phyloP scores from a whole-genome alignment of 2,888 invertebrate genomes.

The Heliconius charithonia region DNA sequence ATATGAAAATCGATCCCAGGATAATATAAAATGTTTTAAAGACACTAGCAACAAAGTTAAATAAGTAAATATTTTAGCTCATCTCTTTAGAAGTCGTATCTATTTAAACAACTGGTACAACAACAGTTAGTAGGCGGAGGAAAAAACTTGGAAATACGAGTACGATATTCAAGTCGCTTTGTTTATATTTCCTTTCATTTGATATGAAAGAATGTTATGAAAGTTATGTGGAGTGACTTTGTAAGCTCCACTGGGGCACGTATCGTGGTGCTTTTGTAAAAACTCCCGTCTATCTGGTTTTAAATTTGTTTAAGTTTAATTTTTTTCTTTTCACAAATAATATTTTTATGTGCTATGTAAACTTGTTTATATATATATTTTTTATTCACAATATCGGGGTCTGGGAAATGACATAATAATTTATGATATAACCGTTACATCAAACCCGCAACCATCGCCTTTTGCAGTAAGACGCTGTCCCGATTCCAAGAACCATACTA shows the following conservation, averaged over 20 bases:
- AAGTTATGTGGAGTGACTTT: constrained; percentile 27
- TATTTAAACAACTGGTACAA: constrained; percentile 20
- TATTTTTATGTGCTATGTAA: constrained; percentile 9
- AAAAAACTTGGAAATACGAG: constrained; percentile 20
- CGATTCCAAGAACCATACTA: too few relatives aligned
- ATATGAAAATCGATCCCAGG: neutral
- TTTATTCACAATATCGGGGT: too few relatives aligned
- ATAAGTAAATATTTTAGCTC: neutral
- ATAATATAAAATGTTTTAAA: neutral
- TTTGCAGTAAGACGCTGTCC: too few relatives aligned
- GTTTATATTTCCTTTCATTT: constrained; percentile 28
- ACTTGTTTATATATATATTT: neutral
- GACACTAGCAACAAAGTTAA: neutral
- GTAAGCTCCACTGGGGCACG: constrained; percentile 14
- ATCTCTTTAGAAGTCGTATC: constrained; percentile 7
- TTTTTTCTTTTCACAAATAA: neutral
- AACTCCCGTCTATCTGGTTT: neutral
- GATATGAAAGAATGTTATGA: constrained; percentile 28
- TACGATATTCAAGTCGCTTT: constrained; percentile 25
- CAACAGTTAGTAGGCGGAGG: constrained; percentile 15
- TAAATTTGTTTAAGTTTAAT: neutral
- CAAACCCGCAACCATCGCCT: too few relatives aligned
- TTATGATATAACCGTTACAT: too few relatives aligned
- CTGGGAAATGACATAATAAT: too few relatives aligned
- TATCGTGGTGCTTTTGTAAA: constrained; percentile 18